Conservation (phyloP, 2,797 vertebrate genomes). For the Calcarius lapponicus region DNA sequence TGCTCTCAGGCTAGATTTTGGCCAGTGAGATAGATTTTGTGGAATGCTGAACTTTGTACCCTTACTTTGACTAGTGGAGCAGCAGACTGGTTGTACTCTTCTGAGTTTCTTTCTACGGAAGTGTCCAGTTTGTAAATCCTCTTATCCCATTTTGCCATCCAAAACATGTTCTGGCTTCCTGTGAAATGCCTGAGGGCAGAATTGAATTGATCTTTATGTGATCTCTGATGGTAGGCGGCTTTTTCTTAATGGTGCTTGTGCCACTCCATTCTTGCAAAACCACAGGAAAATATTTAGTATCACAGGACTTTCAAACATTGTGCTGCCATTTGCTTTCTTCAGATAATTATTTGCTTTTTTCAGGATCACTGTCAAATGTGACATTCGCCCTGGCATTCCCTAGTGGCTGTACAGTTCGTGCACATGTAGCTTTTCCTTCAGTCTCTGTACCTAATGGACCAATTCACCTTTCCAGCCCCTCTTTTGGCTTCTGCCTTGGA, state of each 20-base stretch:
- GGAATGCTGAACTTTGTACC: not conserved
- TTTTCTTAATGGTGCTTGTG: not conserved
- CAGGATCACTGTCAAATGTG: not conserved
- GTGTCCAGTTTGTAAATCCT: not conserved
- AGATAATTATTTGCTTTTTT: not conserved
- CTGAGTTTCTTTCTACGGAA: not conserved
- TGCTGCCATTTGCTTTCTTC: not conserved
- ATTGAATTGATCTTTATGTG: not conserved
- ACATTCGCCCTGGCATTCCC: accelerated
- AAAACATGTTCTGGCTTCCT: not conserved
- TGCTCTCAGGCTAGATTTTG: not conserved
- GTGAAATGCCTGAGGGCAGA: not conserved
- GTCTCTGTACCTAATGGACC: not conserved
- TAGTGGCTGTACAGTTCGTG: not conserved
- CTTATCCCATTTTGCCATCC: not conserved
- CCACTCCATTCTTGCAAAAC: not conserved
- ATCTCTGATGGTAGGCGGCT: not conserved
- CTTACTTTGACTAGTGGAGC: not conserved
- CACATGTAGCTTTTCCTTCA: not conserved
- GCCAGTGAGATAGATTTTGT: not conserved
- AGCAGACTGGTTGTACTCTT: not conserved
- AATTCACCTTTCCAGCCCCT: not conserved
- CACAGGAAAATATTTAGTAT: not conserved
- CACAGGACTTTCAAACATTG: not conserved
- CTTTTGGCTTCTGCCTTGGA: not conserved